Evolutionary conservation across 1,140 invertebrate species (phyloP).

Genomic region (Psilanteris sp.): DNA sequence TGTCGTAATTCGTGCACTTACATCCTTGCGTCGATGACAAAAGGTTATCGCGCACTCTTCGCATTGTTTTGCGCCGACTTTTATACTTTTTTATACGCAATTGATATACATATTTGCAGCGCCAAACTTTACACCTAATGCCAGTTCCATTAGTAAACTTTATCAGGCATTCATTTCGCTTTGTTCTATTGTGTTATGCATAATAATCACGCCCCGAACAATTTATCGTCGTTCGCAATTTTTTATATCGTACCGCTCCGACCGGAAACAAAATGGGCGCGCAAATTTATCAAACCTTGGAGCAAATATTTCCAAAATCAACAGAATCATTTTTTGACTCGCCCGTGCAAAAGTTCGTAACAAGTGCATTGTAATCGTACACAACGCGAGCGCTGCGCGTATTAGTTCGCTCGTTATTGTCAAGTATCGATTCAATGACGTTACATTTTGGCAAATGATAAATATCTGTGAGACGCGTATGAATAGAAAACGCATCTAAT

Average conservation of each 20-base stretch:
- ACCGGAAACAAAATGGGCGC: not conserved
- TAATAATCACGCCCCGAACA: slow-evolving; percentile 9
- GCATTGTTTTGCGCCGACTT: too few relatives aligned
- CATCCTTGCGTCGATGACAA: too few relatives aligned
- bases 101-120: too few relatives aligned
- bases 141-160: too few relatives aligned
- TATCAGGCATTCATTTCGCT: not conserved
- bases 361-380: slow-evolving; percentile 32
- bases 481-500: not conserved
- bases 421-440: slow-evolving; percentile 26
- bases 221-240: slow-evolving; percentile 16
- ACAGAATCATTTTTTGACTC: slow-evolving; percentile 23
- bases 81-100: too few relatives aligned
- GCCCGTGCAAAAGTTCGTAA: slow-evolving; percentile 12
- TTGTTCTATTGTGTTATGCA: slow-evolving; percentile 2
- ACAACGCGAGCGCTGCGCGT: not conserved
- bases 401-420: slow-evolving; percentile 18
- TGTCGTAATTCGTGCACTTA: too few relatives aligned
- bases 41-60: too few relatives aligned
- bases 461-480: slow-evolving; percentile 2
- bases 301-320: slow-evolving; percentile 18
- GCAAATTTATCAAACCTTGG: not conserved
- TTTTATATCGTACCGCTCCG: slow-evolving; percentile 6
- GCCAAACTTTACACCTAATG: too few relatives aligned
- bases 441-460: slow-evolving; percentile 1